phyloP scores from a whole-genome alignment of 2,797 vertebrate species.

The Crenuchus spilurus region DNA sequence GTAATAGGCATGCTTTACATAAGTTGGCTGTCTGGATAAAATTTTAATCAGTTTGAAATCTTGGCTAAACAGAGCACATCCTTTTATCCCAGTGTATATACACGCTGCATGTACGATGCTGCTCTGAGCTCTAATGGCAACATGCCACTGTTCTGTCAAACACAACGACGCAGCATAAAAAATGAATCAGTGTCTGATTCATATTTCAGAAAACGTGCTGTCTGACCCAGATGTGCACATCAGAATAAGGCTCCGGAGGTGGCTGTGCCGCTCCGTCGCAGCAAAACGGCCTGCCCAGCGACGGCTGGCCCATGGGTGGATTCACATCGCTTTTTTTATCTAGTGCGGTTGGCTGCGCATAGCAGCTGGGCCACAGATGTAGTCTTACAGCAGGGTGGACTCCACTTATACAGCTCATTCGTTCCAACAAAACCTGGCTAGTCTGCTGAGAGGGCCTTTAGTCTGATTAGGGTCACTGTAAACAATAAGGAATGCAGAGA shows the following conservation, averaged over 20 bases:
- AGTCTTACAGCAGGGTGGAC: not conserved
- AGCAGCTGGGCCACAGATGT: slow-evolving; percentile 20
- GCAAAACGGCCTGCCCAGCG: not conserved
- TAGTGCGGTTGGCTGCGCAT: slow-evolving; percentile 26
- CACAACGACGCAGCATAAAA: slow-evolving; percentile 35
- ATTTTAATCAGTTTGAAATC: not conserved
- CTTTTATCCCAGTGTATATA: not conserved
- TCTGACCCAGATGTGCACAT: slow-evolving; percentile 56
- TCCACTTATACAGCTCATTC: not conserved
- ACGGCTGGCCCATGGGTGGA: slow-evolving; percentile 21
- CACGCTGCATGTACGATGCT: no score
- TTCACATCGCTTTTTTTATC: slow-evolving; percentile 47
- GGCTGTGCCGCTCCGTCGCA: not conserved
- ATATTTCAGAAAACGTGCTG: slow-evolving; percentile 13
- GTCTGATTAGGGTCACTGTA: no score
- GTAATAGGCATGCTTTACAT: not conserved
- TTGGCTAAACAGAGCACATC: not conserved
- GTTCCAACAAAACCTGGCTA: not conserved
- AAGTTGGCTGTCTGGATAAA: not conserved
- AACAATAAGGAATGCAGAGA: no score
- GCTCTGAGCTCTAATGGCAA: not conserved
- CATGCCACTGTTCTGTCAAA: slow-evolving; percentile 2
- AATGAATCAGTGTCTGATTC: slow-evolving; percentile 23
- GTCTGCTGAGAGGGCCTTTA: not conserved
- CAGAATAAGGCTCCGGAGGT: slow-evolving; percentile 24